phyloP scores from a whole-genome alignment of 1,140 invertebrate species.

The Trichogramma pretiosum region DNA sequence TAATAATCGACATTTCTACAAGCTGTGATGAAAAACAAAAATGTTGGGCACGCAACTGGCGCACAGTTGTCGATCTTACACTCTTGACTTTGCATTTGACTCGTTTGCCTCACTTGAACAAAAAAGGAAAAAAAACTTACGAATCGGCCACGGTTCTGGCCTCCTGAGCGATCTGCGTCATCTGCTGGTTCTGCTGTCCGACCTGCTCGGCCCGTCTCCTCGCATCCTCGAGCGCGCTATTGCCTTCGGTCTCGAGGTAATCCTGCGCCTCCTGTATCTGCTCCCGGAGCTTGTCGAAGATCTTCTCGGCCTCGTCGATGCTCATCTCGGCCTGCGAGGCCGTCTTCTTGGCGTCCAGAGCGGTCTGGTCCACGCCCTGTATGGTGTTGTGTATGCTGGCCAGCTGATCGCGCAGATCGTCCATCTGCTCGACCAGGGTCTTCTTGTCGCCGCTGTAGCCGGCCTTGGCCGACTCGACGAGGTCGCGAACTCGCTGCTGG shows the following conservation, averaged over 20 bases:
- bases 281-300: slow-evolving; percentile 62
- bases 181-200: slow-evolving; percentile 82
- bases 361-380: slow-evolving; percentile 52
- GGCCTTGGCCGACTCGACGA: slow-evolving; percentile 61
- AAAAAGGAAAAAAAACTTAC: slow-evolving; percentile 48
- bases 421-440: slow-evolving; percentile 56
- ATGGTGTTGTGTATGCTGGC: slow-evolving; percentile 57
- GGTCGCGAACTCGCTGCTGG: slow-evolving; percentile 57
- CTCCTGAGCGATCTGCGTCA: slow-evolving; percentile 82
- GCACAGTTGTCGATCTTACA: too few species aligned
- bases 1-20: too few species aligned
- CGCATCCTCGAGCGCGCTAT: slow-evolving; percentile 67
- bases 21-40: too few species aligned
- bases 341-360: slow-evolving; percentile 52
- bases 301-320: slow-evolving; percentile 65
- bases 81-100: too few species aligned
- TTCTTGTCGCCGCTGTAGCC: slow-evolving; percentile 50
- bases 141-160: slow-evolving; percentile 70
- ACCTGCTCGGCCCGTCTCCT: slow-evolving; percentile 74
- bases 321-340: slow-evolving; percentile 56
- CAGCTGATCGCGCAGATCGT: slow-evolving; percentile 58
- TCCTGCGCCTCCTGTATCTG: slow-evolving; percentile 65
- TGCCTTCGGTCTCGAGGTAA: slow-evolving; percentile 72
- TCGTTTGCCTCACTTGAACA: too few species aligned
- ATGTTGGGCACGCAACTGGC: too few species aligned